These are phyloP conservation scores for Trilocha varians DNA, from an alignment of 2,888 invertebrate genomes.

Conservation along the genomic window DNA sequence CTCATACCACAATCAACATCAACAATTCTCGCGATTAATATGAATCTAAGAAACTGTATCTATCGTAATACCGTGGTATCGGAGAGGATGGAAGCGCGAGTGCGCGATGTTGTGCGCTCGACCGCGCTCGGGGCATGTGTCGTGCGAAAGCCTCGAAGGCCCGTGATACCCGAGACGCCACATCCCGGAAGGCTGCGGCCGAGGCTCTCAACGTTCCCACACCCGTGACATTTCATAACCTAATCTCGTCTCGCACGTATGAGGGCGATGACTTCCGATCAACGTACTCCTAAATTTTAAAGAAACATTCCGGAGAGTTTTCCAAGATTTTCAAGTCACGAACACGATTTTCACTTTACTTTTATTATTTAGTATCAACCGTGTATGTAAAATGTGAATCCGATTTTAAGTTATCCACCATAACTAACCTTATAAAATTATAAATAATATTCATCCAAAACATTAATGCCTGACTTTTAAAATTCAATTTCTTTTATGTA, in stretches of 20 bases:
- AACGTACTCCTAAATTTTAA: neutral
- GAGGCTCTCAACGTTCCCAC: constrained; percentile 38
- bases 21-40: too few species aligned
- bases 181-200: constrained; percentile 70
- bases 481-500: too few species aligned
- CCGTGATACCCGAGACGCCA: constrained; percentile 55
- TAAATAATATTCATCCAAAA: too few species aligned
- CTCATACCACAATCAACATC: too few species aligned
- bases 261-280: neutral
- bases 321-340: neutral
- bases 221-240: constrained; percentile 12
- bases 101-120: constrained; percentile 38
- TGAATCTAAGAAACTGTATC: too few species aligned
- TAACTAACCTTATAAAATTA: too few species aligned
- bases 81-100: constrained; percentile 26
- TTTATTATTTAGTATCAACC: too few species aligned
- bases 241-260: neutral
- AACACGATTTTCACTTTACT: too few species aligned
- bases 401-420: too few species aligned
- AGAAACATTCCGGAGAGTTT: neutral
- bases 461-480: too few species aligned
- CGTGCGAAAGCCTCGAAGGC: constrained; percentile 47
- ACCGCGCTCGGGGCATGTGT: constrained; percentile 35
- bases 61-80: neutral
- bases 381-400: too few species aligned